Percentiles rank a stretch among this genome's conserved stretches.
phyloP scores from a whole-genome alignment of 2,797 vertebrate species.

The Lepidocolaptes lacrymiger region DNA sequence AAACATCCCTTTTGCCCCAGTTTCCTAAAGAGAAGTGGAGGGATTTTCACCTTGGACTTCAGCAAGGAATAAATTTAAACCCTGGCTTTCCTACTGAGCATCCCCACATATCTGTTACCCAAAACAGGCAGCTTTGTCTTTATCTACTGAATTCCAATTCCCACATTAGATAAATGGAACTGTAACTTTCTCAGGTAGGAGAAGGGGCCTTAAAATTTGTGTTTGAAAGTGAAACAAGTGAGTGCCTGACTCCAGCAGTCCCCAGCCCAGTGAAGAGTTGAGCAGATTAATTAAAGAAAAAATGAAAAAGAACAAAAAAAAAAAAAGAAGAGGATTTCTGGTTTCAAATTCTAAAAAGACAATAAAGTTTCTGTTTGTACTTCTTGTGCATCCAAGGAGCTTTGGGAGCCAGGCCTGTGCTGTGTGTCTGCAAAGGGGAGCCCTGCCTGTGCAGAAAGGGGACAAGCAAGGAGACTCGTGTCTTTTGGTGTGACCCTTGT shows the following conservation, averaged over 20 bases:
- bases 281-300: not conserved
- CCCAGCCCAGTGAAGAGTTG: not conserved
- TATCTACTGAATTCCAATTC: not conserved
- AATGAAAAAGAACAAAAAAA: not conserved
- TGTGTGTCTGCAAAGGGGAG: not conserved
- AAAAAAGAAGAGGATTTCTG: slow-evolving; percentile 4
- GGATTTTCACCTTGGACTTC: not conserved
- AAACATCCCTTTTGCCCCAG: not conserved
- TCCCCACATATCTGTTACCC: not conserved
- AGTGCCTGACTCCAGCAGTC: not conserved
- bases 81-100: not conserved
- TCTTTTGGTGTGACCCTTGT: not conserved
- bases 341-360: slow-evolving; percentile 36
- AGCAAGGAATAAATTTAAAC: not conserved
- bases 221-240: not conserved
- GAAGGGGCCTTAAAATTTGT: not conserved
- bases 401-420: not conserved
- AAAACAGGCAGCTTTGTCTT: not conserved
- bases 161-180: not conserved
- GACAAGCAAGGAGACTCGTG: fast-evolving
- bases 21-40: not conserved
- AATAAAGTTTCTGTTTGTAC: not conserved
- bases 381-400: not conserved
- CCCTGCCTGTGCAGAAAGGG: not conserved
- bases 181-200: not conserved